Evolutionary conservation across 2,113 vertebrate species (phyloP).

Genomic region (Carassius auratus): DNA sequence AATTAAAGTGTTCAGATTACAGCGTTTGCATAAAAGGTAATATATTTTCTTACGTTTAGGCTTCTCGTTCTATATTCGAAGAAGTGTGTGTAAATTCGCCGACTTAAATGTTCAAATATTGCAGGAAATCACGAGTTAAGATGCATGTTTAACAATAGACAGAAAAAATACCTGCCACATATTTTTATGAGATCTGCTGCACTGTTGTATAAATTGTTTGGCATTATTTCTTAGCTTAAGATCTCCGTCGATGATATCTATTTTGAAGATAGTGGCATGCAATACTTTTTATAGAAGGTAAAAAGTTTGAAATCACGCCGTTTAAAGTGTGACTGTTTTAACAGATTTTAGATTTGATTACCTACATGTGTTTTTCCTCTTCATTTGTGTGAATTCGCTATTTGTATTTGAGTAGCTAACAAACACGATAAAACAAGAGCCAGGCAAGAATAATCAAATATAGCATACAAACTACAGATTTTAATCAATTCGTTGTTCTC

Average conservation of each 20-base stretch:
- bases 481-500: too few species aligned
- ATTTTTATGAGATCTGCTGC: not conserved
- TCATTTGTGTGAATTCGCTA: too few species aligned
- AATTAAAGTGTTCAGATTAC: not conserved
- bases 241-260: not conserved
- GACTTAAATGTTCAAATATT: not conserved
- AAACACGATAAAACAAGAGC: too few species aligned
- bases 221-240: not conserved
- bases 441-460: too few species aligned
- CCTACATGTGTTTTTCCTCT: too few species aligned
- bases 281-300: not conserved
- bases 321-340: not conserved
- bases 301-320: not conserved
- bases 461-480: too few species aligned
- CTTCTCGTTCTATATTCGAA: not conserved
- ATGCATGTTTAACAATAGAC: not conserved
- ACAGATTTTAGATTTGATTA: too few species aligned
- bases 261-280: not conserved
- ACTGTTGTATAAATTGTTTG: not conserved
- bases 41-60: not conserved
- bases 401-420: too few species aligned
- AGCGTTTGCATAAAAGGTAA: not conserved
- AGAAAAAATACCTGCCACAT: not conserved
- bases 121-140: slow-evolving; percentile 56
- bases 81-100: not conserved